phyloP scores from a whole-genome alignment of 2,888 invertebrate genomes.

The Eulithis prunata region DNA sequence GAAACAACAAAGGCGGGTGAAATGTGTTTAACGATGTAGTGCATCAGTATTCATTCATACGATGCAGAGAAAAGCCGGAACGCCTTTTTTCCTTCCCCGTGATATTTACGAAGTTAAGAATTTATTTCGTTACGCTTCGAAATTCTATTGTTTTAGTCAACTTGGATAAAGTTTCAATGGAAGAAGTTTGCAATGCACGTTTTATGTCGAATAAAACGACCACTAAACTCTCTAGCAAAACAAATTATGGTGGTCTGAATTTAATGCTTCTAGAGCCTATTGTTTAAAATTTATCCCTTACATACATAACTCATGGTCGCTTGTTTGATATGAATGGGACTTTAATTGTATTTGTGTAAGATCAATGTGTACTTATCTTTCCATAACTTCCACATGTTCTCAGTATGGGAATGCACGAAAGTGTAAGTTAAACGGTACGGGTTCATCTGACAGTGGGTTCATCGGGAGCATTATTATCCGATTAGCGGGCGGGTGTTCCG shows the following conservation, averaged over 20 bases:
- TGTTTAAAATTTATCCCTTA: no score
- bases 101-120: conserved; percentile 31
- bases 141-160: conserved; percentile 34
- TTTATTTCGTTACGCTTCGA: conserved; percentile 33
- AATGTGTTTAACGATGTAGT: conserved; percentile 50
- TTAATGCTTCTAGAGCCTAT: no score
- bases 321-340: no score
- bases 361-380: no score
- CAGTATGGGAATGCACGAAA: conserved; percentile 29
- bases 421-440: conserved; percentile 45
- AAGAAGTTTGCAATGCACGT: conserved; percentile 20
- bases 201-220: conserved; percentile 16
- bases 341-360: no score
- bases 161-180: conserved; percentile 30
- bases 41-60: conserved; percentile 37
- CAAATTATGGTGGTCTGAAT: background rate
- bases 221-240: conserved; percentile 4
- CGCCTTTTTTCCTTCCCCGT: conserved; percentile 29
- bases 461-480: conserved; percentile 74
- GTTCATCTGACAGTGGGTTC: conserved; percentile 52
- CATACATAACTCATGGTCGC: no score
- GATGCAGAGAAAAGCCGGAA: conserved; percentile 26
- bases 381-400: no score
- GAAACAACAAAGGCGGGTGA: conserved; percentile 55
- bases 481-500: conserved; percentile 71